Percentiles rank a stretch among this genome's conserved stretches.
Conservation (phyloP, 2,888 invertebrate genomes). For the Morinoia aosen region DNA sequence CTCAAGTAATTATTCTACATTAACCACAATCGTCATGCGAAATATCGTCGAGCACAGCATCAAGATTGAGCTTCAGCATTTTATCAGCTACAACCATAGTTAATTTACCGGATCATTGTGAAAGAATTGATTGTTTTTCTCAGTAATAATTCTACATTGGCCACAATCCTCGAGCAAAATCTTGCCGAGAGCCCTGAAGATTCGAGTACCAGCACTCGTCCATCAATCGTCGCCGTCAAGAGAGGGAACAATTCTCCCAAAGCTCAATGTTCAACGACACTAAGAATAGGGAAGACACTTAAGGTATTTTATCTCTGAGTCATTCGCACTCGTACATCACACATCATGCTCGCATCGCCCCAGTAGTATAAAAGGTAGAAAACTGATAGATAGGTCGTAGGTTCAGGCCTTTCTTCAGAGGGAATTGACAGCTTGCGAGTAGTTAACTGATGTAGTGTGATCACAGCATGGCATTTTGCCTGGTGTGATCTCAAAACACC, state of each 20-base stretch:
- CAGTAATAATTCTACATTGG: neutral
- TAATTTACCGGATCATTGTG: no score
- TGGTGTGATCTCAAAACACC: no score
- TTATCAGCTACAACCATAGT: no score
- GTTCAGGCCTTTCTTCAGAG: neutral
- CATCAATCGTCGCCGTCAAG: neutral
- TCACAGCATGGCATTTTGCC: no score
- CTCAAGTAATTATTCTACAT: neutral
- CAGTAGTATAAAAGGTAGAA: slow-evolving; percentile 43
- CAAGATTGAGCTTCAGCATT: no score
- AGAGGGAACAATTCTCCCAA: neutral
- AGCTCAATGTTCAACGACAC: slow-evolving; percentile 20
- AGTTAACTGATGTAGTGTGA: no score
- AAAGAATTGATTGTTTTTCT: no score
- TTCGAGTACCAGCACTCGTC: neutral
- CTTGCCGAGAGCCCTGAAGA: neutral
- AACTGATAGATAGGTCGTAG: neutral
- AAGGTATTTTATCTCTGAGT: slow-evolving; percentile 41
- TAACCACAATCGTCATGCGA: neutral
- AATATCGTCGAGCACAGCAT: neutral
- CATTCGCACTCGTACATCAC: neutral
- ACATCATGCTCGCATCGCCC: neutral
- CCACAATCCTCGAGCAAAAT: neutral
- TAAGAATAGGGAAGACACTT: slow-evolving; percentile 51
- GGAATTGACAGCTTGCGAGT: neutral